Evolutionary conservation across 2,113 vertebrate species (phyloP).

Genomic region (Nyctereutes procyonoides): DNA sequence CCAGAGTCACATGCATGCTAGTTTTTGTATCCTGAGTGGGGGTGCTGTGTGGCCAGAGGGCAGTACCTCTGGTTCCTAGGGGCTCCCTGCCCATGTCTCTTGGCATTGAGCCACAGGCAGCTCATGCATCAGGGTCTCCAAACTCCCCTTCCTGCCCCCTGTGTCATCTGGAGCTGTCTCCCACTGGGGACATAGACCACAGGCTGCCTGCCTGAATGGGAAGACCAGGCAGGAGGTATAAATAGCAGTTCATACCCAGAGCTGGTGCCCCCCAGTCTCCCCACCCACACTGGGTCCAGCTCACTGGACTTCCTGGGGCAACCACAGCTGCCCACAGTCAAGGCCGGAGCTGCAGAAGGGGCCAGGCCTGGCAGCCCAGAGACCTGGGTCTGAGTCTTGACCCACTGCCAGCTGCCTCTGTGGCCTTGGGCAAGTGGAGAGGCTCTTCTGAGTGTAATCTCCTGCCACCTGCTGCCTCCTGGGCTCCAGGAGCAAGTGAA

Average conservation of each 20-base stretch:
- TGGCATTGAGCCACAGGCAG: background rate
- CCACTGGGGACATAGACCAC: background rate
- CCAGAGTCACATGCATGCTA: background rate
- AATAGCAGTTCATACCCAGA: background rate
- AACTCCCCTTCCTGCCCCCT: no score
- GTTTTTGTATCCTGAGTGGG: background rate
- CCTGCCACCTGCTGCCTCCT: background rate
- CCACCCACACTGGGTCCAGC: background rate
- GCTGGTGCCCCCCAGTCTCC: no score
- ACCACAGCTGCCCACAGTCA: background rate
- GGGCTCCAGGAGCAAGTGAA: background rate
- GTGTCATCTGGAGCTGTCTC: background rate
- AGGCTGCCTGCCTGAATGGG: no score
- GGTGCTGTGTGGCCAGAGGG: background rate
- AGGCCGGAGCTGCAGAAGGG: background rate
- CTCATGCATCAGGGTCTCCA: background rate
- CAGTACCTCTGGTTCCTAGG: background rate
- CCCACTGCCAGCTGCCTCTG: accelerated
- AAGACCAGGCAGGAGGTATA: background rate
- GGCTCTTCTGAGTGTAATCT: background rate
- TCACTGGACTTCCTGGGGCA: background rate
- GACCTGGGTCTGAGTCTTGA: background rate
- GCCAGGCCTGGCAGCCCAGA: background rate
- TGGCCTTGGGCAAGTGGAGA: background rate
- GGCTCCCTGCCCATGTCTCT: background rate